Evolutionary conservation across 2,113 vertebrate species (phyloP), one percentile per base, ranked within the genome.

Genomic region (Thamnophis sirtalis): DNA sequence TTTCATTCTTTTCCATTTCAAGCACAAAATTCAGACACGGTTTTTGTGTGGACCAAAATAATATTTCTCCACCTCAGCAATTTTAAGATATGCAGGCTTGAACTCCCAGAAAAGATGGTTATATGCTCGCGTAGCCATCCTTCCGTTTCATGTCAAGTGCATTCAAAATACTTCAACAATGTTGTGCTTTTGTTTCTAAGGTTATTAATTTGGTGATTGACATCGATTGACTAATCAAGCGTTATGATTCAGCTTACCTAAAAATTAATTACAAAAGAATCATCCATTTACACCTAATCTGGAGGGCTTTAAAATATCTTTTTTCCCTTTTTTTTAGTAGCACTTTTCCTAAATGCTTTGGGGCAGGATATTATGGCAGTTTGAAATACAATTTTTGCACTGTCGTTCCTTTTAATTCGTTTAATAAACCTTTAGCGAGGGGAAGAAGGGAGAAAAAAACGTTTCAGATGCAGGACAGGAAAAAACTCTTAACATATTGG

Each of bases 231-330:
- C 17, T 63, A 50, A 60, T 50, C 13, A 19, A 60, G 22, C 28
- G 11, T 6, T n/a, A 55, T 80, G 60, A 53, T 33, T 50, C 15
- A 87, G 26, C 55, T 51, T 33, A 51, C 48, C 3, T 38, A 63
- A 68, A 93, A 95, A 95, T 94, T 96, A 96, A 96, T 96, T 0
- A 55, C 80, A 91, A 88, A 92, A 91, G 19, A 92, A 68, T 95
- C 95, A 95, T 63, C 93, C 86, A 88, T 94, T 96, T 96, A 92
- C 95, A 92, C 95, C 86, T 95, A 94, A 96, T 91, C 93, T 94
- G 19, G 38, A 94, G 93, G 94, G 91, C 95, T 93, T 86, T 60
- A 89, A 95, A 89, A 94, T 87, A 94, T 94, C 90, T 94, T 95
- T 84, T 73, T 95, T 91, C 95, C 43, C 43, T 3, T 43, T 43